These are phyloP conservation scores for Syndactyla subalaris DNA, from an alignment of 2,797 vertebrate genomes.

Conservation along the genomic window DNA sequence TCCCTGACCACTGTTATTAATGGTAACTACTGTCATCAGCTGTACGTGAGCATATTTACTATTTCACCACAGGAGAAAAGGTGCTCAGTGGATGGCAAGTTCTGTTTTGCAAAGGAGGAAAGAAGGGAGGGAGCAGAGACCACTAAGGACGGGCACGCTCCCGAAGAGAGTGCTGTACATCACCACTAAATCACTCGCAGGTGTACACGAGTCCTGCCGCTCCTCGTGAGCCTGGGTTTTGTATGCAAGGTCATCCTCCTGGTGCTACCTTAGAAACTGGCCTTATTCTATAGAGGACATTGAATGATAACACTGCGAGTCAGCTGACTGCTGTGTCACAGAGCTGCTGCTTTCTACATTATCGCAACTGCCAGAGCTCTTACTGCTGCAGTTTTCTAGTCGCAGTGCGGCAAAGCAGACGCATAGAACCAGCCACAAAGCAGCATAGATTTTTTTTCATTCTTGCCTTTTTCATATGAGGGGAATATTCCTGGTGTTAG, in stretches of 20 bases:
- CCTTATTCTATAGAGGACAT: slow-evolving; percentile 79
- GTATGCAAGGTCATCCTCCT: slow-evolving; percentile 64
- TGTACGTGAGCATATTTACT: background rate
- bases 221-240: background rate
- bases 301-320: slow-evolving; percentile 83
- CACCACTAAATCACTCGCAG: slow-evolving; percentile 20
- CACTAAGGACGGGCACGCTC: rapidly evolving
- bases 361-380: slow-evolving; percentile 81
- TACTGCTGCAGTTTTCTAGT: slow-evolving; percentile 79
- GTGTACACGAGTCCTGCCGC: background rate
- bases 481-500: slow-evolving; percentile 73
- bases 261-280: slow-evolving; percentile 72
- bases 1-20: background rate
- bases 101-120: background rate
- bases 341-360: slow-evolving; percentile 81
- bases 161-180: background rate
- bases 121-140: background rate
- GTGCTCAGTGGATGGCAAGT: background rate
- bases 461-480: slow-evolving; percentile 75
- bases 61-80: background rate
- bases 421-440: slow-evolving; percentile 76
- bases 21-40: background rate
- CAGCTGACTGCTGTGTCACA: slow-evolving; percentile 85
- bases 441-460: slow-evolving; percentile 67
- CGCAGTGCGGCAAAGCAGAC: slow-evolving; percentile 82